Conservation (phyloP, 2,113 vertebrate genomes). For the Dicrurus megarhynchus region DNA sequence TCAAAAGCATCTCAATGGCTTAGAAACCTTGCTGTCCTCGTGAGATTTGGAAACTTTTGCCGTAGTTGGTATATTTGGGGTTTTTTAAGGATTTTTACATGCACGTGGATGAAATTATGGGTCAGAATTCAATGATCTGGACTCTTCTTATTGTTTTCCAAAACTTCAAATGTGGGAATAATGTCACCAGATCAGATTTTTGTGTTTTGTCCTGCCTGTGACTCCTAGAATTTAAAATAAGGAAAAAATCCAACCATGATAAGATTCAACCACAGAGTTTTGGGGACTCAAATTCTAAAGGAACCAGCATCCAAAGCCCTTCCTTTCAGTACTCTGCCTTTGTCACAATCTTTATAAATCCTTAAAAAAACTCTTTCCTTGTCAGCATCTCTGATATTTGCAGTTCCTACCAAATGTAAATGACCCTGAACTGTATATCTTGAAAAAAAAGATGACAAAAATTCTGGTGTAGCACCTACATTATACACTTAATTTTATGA, state of each 20-base stretch:
- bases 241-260: background rate
- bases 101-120: background rate
- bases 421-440: background rate
- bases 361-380: background rate
- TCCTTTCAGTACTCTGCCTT: background rate
- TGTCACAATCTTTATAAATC: background rate
- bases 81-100: background rate
- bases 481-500: background rate
- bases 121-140: background rate
- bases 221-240: background rate
- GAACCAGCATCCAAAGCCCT: background rate
- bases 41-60: background rate
- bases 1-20: conserved; percentile 25
- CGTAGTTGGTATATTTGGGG: background rate
- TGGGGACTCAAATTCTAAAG: background rate
- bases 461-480: background rate
- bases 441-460: background rate
- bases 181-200: background rate
- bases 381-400: conserved; percentile 51
- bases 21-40: background rate
- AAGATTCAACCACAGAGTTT: background rate
- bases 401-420: background rate
- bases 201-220: background rate
- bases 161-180: background rate
- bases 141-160: background rate